Evolutionary conservation across 2,888 invertebrate species (phyloP), one percentile per base, ranked within the genome.

Genomic region (Gari tellinella): DNA sequence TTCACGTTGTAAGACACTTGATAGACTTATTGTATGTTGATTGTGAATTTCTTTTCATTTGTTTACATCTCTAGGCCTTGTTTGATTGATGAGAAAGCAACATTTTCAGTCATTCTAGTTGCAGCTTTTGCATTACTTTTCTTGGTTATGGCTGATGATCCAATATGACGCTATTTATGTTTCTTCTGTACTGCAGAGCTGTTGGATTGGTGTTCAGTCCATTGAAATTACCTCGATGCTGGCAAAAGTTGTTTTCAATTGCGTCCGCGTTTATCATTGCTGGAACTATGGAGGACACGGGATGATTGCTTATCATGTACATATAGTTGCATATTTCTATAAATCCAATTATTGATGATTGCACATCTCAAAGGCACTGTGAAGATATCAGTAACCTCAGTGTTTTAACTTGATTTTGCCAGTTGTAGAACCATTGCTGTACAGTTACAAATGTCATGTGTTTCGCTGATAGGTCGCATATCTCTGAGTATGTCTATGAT

Each of bases 131-230:
- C 40, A 40, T 40, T 40, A 40, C 40, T 40, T 40, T 40, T 40
- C 15, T 40, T 40, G 15, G 53, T 7, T 41, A 8, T 15, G 43
- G 26, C 26, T 37, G 19, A 19, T 62, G 53, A 3, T 45, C 62
- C 8, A 62, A 12, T 40, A 62, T 43, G 21, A 62, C 49, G 14
- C 49, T 23, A 31, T 63, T 63, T 15, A 49, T 53, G 23, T 26
- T 37, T 15, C 17, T 52, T 15, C 53, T n/a, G 23, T 63, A 63
- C 14, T 63, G 53, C 14, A 49, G 53, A 12, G 51, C 45, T n/a
- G 53, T 53, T 15, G 53, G 63, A 31, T 63, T 63, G 12, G 53
- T 53, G 31, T 53, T 63, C 43, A 45, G 37, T 2, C 63, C 53
- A 53, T 63, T 53, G 38, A 31, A 53, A 5, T 15, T 52, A 12